Percentiles rank a stretch among this genome's conserved stretches.
Conservation (phyloP, 2,113 vertebrate genomes). For the Strix aluco region DNA sequence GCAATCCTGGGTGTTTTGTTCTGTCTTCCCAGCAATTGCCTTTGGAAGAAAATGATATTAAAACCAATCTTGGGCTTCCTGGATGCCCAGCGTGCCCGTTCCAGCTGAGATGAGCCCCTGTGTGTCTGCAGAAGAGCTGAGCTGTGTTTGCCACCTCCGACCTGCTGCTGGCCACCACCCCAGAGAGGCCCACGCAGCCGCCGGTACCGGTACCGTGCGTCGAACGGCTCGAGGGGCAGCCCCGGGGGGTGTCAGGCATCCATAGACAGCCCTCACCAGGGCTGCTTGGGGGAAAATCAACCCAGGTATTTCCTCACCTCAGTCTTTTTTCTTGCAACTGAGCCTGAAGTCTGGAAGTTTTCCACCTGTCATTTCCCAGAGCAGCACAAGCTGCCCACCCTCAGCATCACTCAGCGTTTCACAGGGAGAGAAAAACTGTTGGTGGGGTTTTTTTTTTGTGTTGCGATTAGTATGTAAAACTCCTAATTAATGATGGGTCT, state of each 20-base stretch:
- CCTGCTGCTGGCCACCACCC: neutral
- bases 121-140: neutral
- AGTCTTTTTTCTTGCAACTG: neutral
- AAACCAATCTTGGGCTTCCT: neutral
- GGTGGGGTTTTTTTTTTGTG: neutral
- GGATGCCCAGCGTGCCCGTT: fast-evolving
- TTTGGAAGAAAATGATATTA: neutral
- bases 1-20: neutral
- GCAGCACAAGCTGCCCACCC: neutral
- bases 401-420: neutral
- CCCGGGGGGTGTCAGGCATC: too few species aligned
- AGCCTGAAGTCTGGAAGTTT: neutral
- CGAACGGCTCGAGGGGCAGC: too few species aligned
- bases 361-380: neutral
- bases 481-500: conserved; percentile 54
- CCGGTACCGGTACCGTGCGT: neutral
- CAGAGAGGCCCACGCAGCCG: neutral
- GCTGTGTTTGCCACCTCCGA: neutral
- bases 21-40: neutral
- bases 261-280: neutral
- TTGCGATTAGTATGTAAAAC: conserved; percentile 49
- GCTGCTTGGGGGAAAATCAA: neutral
- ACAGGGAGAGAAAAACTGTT: neutral
- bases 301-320: neutral
- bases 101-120: neutral